phyloP scores from a whole-genome alignment of 2,888 invertebrate species.

The Watsonalla binaria region DNA sequence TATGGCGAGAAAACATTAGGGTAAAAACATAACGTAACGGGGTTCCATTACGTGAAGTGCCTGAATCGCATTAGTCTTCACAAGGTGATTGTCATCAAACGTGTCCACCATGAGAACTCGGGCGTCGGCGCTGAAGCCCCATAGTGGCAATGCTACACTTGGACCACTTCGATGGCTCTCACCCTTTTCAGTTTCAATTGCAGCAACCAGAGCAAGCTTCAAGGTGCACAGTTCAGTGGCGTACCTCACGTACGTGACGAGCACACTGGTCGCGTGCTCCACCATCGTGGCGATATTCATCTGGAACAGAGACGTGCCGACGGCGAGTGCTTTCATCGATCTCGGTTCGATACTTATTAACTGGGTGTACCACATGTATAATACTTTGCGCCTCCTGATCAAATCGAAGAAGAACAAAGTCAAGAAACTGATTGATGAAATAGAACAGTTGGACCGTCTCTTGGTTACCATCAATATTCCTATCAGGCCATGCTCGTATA shows the following conservation, averaged over 20 bases:
- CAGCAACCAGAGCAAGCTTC: not conserved
- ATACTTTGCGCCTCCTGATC: not conserved
- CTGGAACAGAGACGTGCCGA: too few species aligned
- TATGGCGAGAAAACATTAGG: not conserved
- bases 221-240: not conserved
- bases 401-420: constrained; percentile 1
- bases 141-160: not conserved
- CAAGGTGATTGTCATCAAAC: not conserved
- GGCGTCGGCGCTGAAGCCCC: not conserved
- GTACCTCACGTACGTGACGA: not conserved
- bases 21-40: not conserved
- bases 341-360: not conserved
- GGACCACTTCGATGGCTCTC: not conserved
- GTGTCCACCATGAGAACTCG: not conserved
- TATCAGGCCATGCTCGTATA: not conserved
- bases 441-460: not conserved
- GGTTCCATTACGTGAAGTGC: not conserved
- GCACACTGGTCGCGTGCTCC: not conserved
- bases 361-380: not conserved
- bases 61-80: too few species aligned
- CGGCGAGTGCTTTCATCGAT: not conserved
- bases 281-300: not conserved
- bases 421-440: constrained; percentile 1
- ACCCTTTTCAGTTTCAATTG: constrained; percentile 1
- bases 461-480: not conserved